A percentile compares a stretch with the other conserved stretches of the same genome.
phyloP scores from a whole-genome alignment of 2,797 vertebrate species.

The Sciurus carolinensis region DNA sequence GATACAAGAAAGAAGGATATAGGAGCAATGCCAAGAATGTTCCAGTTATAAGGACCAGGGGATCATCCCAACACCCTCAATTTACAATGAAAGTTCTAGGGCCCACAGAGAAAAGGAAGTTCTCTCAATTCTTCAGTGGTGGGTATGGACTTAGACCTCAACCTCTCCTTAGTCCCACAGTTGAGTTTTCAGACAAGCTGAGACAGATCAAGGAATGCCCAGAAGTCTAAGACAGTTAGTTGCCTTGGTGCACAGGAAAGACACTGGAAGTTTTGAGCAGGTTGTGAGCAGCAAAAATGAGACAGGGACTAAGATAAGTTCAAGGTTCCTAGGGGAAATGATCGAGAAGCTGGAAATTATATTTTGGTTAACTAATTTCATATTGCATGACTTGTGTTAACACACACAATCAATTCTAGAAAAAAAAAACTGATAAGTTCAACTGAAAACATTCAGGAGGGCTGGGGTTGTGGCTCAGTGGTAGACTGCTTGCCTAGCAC shows the following conservation, averaged over 20 bases:
- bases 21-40: neutral
- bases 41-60: neutral
- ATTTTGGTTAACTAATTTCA: slow-evolving; percentile 61
- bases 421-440: slow-evolving; percentile 4
- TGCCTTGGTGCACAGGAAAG: neutral
- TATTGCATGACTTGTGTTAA: slow-evolving; percentile 20
- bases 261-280: neutral
- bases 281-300: neutral
- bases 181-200: neutral
- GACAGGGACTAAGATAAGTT: neutral
- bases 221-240: neutral
- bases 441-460: slow-evolving; percentile 9
- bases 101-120: neutral
- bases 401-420: slow-evolving; percentile 14
- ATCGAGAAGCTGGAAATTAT: neutral
- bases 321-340: slow-evolving; percentile 24
- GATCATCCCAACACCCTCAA: neutral
- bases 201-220: neutral
- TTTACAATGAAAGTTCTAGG: neutral
- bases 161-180: neutral
- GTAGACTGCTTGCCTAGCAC: too few species aligned
- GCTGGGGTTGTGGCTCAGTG: too few species aligned
- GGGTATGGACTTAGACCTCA: neutral
- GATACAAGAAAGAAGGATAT: neutral
- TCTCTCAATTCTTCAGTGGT: neutral